Conservation (phyloP, 2,888 invertebrate species). For the Lottia gigantea region DNA sequence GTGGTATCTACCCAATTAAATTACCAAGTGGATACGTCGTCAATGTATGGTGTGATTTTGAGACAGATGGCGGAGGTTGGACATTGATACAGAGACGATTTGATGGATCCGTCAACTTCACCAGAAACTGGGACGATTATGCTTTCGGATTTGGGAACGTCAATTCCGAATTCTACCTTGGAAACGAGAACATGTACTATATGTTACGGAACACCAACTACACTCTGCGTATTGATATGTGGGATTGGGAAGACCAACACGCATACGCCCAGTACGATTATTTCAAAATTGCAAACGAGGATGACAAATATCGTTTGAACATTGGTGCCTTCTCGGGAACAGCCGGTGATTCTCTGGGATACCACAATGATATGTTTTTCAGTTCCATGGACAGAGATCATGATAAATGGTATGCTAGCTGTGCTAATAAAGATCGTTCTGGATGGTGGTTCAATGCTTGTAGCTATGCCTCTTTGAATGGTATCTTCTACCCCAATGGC, state of each 20-base stretch:
- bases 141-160: conserved; percentile 82
- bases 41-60: conserved; percentile 78
- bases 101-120: conserved; percentile 84
- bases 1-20: conserved; percentile 81
- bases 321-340: conserved; percentile 78
- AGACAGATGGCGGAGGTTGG: conserved; percentile 72
- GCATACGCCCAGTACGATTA: conserved; percentile 84
- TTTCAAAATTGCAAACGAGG: conserved; percentile 77
- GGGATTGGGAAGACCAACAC: conserved; percentile 83
- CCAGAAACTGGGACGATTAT: conserved; percentile 85
- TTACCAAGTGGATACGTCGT: conserved; percentile 73
- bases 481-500: conserved; percentile 43
- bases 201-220: conserved; percentile 72
- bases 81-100: conserved; percentile 84
- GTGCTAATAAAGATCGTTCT: conserved; percentile 50
- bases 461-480: conserved; percentile 56
- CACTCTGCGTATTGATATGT: conserved; percentile 81
- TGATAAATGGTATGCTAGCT: conserved; percentile 72
- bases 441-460: conserved; percentile 63
- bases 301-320: conserved; percentile 78
- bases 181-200: conserved; percentile 83
- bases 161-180: conserved; percentile 86
- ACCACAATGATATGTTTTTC: conserved; percentile 93
- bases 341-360: conserved; percentile 85
- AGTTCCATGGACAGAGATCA: conserved; percentile 89